Percentiles rank a stretch among this genome's conserved stretches.
Conservation (phyloP, 1,140 invertebrate species). For the Drosophila ambigua region DNA sequence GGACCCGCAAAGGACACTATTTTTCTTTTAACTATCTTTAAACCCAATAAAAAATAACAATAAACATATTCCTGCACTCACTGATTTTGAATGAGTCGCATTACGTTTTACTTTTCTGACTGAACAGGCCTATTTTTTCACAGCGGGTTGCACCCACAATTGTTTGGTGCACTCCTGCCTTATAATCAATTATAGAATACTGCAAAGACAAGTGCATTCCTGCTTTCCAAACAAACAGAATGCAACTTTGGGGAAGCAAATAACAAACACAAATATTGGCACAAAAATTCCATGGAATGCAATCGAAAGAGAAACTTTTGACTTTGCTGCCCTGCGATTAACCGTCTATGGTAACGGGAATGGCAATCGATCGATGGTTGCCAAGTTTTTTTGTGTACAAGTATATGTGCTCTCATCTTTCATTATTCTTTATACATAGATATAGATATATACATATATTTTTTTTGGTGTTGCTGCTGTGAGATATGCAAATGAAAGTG, state of each 20-base stretch:
- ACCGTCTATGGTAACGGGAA: conserved; percentile 48
- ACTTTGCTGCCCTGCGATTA: conserved; percentile 55
- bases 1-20: no score
- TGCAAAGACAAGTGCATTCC: no score
- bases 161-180: no score
- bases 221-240: no score
- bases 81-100: no score
- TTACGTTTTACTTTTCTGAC: no score
- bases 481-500: conserved; percentile 79
- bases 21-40: no score
- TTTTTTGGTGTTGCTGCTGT: conserved; percentile 6
- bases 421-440: conserved; percentile 26
- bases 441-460: conserved; percentile 16
- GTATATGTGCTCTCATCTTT: conserved; percentile 25
- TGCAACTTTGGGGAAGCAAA: conserved; percentile 84
- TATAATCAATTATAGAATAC: no score
- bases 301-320: conserved; percentile 33
- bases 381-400: conserved; percentile 22
- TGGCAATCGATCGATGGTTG: conserved; percentile 53
- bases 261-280: conserved; percentile 31
- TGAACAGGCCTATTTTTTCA: no score
- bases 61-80: no score
- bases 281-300: conserved; percentile 12
- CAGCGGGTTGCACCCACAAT: no score
- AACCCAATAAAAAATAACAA: no score